Evolutionary conservation across 92 coral and sea anemone species (phyloP), one percentile per base, ranked within the genome.

Genomic region (Bergia sp.): DNA sequence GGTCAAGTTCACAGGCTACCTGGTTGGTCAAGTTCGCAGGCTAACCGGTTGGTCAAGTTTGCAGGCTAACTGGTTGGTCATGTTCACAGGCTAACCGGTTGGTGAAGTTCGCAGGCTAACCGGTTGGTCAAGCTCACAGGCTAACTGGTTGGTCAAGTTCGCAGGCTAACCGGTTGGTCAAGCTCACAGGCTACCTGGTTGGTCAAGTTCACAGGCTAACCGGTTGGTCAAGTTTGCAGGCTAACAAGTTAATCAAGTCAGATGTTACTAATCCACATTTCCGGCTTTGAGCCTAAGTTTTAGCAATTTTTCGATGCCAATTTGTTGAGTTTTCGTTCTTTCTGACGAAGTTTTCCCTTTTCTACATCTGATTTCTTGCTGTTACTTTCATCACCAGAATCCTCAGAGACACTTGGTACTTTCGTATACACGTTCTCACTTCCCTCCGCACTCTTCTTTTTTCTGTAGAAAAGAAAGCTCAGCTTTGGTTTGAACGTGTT

Each of bases 281-380:
- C 41, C 10, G 47, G 16, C 57, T 50, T 50, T 12, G 29, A 29
- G 29, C 29, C 29, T 29, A 47, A 4, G 76, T n/a, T n/a, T 81
- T 75, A 81, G 20, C 75, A 64, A 44, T 81, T 39, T 39, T 81
- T 81, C 1, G 85, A 61, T 39, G 73, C 85, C 15, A 81, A 23
- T 81, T 81, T 81, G 85, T 81, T 81, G 69, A 81, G 86, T 29
- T 55, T 61, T 64, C 16, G 61, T 36, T 81, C 86, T 23, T 81
- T 81, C 71, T 81, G 55, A 39, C 73, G 86, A 58, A 81, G 71
- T 36, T 16, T 15, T 39, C 74, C 86, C 7, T 39, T 81, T 61
- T 81, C 86, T 7, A 53, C 15, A 20, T 38, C 50, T 38, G 75
- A 81, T 16, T 21, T 18, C 12, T 36, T 20, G 15, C 13, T 41